Conservation (phyloP, 2,797 vertebrate genomes). For the Distichodus sexfasciatus region DNA sequence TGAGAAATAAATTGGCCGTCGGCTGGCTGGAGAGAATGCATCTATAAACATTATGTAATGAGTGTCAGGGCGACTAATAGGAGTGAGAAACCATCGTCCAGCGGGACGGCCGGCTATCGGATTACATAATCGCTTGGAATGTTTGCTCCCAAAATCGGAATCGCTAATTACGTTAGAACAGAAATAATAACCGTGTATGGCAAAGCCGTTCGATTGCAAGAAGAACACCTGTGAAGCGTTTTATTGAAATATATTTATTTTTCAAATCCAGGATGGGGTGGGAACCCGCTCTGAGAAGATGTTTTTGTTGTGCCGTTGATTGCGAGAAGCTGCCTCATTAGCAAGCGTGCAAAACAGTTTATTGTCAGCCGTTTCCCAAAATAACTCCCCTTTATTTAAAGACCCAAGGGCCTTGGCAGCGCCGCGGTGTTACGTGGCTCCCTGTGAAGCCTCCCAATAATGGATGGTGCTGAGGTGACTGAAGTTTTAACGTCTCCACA, state of each 20-base stretch:
- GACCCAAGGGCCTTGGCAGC: slow-evolving; percentile 82
- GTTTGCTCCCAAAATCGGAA: slow-evolving; percentile 19
- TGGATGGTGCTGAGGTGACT: slow-evolving; percentile 7
- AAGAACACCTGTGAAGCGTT: slow-evolving; percentile 3
- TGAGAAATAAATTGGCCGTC: slow-evolving; percentile 33
- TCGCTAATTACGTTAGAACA: slow-evolving; percentile 25
- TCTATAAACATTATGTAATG: slow-evolving; percentile 37
- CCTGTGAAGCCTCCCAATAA: slow-evolving; percentile 60
- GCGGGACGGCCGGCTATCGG: slow-evolving; percentile 27
- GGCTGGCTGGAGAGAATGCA: slow-evolving; percentile 10
- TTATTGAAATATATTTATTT: not conserved
- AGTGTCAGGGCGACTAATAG: slow-evolving; percentile 22
- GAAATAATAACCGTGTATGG: slow-evolving; percentile 15
- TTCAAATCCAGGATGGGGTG: not conserved
- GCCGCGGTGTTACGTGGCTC: slow-evolving; percentile 77
- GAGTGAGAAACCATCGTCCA: slow-evolving; percentile 19
- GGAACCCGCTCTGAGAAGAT: slow-evolving; percentile 75
- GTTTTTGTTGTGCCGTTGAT: slow-evolving; percentile 75
- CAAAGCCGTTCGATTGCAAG: not conserved
- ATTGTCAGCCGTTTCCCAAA: slow-evolving; percentile 87
- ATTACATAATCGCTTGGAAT: slow-evolving; percentile 23
- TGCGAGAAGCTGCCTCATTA: slow-evolving; percentile 81
- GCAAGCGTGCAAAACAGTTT: slow-evolving; percentile 81
- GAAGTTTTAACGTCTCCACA: too few relatives aligned
- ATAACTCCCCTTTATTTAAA: slow-evolving; percentile 83